Base-by-base conservation (phyloP, 2,888 invertebrate genomes). In the Dromius quadrimaculatus region DNA sequence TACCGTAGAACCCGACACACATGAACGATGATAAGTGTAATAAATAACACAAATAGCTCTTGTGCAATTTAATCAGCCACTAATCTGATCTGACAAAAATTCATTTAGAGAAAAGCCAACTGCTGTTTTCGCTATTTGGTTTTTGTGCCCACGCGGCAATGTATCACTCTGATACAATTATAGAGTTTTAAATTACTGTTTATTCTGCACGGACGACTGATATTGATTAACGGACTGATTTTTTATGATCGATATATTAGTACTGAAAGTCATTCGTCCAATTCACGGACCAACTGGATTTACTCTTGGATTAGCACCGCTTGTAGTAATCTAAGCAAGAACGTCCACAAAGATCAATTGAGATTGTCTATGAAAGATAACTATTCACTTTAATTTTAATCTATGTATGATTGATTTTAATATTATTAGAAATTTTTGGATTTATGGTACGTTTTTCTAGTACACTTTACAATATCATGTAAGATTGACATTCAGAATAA, bases 51-150 rank as follows among this genome's bases (percentile, higher is more conserved):
- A 36, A 59, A 59, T 59, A 59, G 59, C 59, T 59, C 50, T 59
- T 59, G 59, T 32, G 63, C 63, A 63, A 63, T 63, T 63, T 63
- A 63, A 63, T 63, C 63, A 63, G 19, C 28, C 32, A 63, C 43
- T 63, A 63, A 63, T 63, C 63, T 43, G 45, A 63, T 63, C 63
- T 43, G 63, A 63, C 63, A 63, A 63, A 63, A 63, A 63, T 43
- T 63, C 41, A 63, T 43, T 63, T 63, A 63, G 63, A 41, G 45
- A 63, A 63, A 63, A 63, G 45, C 63, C 63, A 63, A 63, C 36
- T 59, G 59, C 59, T 59, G 59, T 59, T 59, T 59, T 59, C 36
- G 36, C 36, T 59, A 36, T 59, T 36, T 59, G 59, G 19, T 59
- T 47, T 20, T 19, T n/a, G n/a, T 19, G 36, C 34, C 59, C 36